Evolutionary conservation across 2,888 invertebrate species (phyloP), one percentile per base, ranked within the genome.

Genomic region (Thera britannica): DNA sequence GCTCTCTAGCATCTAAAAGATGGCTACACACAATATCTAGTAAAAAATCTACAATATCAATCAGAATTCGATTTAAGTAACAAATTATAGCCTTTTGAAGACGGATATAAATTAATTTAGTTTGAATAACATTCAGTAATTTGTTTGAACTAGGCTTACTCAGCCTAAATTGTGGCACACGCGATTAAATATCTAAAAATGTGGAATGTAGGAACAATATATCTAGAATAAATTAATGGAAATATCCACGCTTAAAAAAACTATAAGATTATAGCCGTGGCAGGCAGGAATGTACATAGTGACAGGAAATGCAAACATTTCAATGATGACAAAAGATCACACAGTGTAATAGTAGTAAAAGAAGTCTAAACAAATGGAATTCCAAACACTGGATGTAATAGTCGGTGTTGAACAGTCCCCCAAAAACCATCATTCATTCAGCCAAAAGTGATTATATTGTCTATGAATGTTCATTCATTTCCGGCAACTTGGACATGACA

Each of bases 21-120:
- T 64, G 35, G 56, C 66, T 56, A 35, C 51, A 68, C 69, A 67
- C 58, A 67, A 6, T 3, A 55, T 55, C 48, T 65, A 67, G 44
- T 65, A 65, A 11, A 67, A 62, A 71, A 62, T 62, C 66, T 72
- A 72, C 55, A 68, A 71, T 56, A 64, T 52, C 55, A 61, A 72
- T 60, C 70, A 68, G 62, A 52, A 67, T 62, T 61, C 38, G 6
- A 38, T 69, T 12, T 12, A 38, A 23, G 34, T 36, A 59, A 56
- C 41, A 52, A 52, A 54, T 46, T 58, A 52, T 54, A 54, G 66
- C 58, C 66, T 66, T 57, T 62, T 49, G 8, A 49, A 67, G 62
- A 52, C 62, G 46, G 66, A 66, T 49, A 52, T 51, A 49, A 56
- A 11, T 51, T 41, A 65, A 65, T 59, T 38, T 48, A 48, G 11